Base-by-base conservation (phyloP, 2,888 invertebrate species). In the Thera britannica region DNA sequence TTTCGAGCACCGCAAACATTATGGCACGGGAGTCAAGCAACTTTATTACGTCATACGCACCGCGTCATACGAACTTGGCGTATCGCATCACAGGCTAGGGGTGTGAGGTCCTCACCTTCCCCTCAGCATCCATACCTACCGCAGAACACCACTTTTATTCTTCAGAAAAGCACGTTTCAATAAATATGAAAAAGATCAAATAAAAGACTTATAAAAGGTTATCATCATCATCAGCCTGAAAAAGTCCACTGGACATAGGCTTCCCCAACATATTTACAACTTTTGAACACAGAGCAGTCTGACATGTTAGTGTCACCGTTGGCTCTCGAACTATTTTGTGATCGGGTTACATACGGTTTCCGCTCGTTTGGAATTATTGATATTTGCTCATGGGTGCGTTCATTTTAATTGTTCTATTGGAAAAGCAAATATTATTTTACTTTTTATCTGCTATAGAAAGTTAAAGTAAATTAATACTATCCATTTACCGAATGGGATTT, bases 371-470 rank as follows among this genome's bases (percentile, higher is more conserved):
- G 58, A 77, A 75, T 78, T 79, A 80, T 79, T 77, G 73, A 75
- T 79, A 75, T 79, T 34, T 34, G 74, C 72, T 57, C 58, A 71
- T 71, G 67, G 72, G 72, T 75, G 73, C 71, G 71, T 72, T 72
- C 71, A 69, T 75, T 57, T 77, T 76, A 82, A 80, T 80, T 78
- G 12, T 41, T 61, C 49, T 58, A 58, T 76, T 74, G 74, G 73
- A 77, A 81, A 77, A 71, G 70, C 70, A 78, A 80, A 81, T 78
- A 75, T 76, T 73, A 68, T 69, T 61, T 59, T 65, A 51, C 38
- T 57, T 44, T 7, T 23, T 60, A 51, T 55, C 35, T 1, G 12
- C 34, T 0, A 23, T 23, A 23, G 23, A 23, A 23, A 23, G 23
- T 41, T 46, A 34, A 68, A 41, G 36, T 36, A 11, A 58, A 60